Base-by-base conservation (phyloP, 2,797 vertebrate genomes). In the Artibeus jamaicensis region DNA sequence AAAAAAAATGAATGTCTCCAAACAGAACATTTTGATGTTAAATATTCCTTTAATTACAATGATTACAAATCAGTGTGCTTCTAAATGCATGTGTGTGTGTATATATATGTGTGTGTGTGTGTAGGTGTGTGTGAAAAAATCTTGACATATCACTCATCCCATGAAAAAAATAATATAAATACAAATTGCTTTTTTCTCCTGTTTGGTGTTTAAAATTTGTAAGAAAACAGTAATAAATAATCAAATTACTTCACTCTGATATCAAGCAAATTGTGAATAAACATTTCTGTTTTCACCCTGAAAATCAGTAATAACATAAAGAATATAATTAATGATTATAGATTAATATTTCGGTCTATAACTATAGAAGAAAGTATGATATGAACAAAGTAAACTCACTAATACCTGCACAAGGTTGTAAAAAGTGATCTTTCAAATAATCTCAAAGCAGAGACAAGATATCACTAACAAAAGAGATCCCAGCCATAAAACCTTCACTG, bases 1-100 rank as follows among this genome's bases (percentile, higher is more conserved):
- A 21, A 39, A 48, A 85, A 85, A 93, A 29, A 37, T 93, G 74
- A 68, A 95, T 90, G 82, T 77, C 59, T 97, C 91, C 76, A 93
- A 92, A 78, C 37, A 46, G 26, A 96, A 93, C 11, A 68, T 24
- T 86, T 74, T 90, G 39, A 32, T 79, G 46, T 76, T 92, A 42
- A 88, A 78, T 93, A 67, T 24, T 5, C 6, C 92, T 95, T 95
- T 57, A 70, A 89, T 59, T 92, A 79, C 92, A 89, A 86, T 84
- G 59, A 6, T 57, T 94, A 57, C 6, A 93, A 70, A 68, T 70
- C 55, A 77, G 73, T 65, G 37, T 71, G 19, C 65, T 96, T 91
- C 73, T 82, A 92, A 96, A 70, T n/a, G 57, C 42, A 50, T 42
- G 21, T 16, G 22, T 48, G 2, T 50, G 8, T 44, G 9, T 44